These are phyloP conservation scores for Bucorvus abyssinicus DNA, from an alignment of 2,797 vertebrate species.

Conservation along the genomic window DNA sequence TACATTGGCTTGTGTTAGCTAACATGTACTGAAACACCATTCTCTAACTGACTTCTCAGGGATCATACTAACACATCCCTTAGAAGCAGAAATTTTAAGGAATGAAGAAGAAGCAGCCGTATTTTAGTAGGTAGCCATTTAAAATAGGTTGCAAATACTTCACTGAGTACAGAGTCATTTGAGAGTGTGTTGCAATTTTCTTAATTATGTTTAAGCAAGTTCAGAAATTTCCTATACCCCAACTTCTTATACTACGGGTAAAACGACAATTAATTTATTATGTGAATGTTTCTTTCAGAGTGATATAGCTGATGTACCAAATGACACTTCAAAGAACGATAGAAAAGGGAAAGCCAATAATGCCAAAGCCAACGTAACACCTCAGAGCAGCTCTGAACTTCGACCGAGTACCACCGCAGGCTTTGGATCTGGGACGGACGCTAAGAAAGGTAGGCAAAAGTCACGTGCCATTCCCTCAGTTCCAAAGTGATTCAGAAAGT, in stretches of 20 bases:
- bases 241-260: not conserved
- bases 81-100: not conserved
- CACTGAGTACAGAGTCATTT: not conserved
- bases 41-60: not conserved
- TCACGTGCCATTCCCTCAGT: rapidly evolving
- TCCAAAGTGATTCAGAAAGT: not conserved
- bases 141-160: not conserved
- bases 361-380: constrained; percentile 89
- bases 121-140: not conserved
- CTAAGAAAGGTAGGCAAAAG: constrained; percentile 83
- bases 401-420: constrained; percentile 81
- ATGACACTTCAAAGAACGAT: constrained; percentile 93
- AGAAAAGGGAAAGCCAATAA: constrained; percentile 92
- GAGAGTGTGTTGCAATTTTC: not conserved
- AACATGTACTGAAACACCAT: not conserved
- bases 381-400: constrained; percentile 91
- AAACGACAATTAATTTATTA: not conserved
- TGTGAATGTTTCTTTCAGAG: constrained; percentile 79
- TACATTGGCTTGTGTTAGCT: not conserved
- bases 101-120: not conserved
- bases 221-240: not conserved
- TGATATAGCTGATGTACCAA: constrained; percentile 97
- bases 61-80: not conserved
- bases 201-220: not conserved
- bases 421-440: constrained; percentile 81